Evolutionary conservation across 2,888 invertebrate species (phyloP).

Genomic region (Sicus ferrugineus): DNA sequence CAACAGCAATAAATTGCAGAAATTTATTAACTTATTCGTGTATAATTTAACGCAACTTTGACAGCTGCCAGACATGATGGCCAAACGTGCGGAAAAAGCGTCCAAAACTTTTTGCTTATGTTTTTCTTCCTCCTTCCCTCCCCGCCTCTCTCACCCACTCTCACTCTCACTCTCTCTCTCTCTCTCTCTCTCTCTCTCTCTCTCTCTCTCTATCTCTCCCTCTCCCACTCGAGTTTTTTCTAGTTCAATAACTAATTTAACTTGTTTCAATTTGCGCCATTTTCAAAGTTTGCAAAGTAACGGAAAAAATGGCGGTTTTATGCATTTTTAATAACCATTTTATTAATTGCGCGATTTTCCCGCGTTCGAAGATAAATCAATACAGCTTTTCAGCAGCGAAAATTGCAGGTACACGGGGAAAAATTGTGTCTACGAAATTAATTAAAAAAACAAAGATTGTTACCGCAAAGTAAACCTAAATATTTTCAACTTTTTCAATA

Average conservation of each 20-base stretch:
- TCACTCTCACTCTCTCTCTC: not conserved
- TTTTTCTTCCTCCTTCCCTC: not conserved
- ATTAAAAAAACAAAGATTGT: too few relatives aligned
- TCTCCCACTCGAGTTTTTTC: too few relatives aligned
- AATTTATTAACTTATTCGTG: slow-evolving; percentile 2
- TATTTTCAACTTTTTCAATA: too few relatives aligned
- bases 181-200: not conserved
- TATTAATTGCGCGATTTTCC: slow-evolving; percentile 22
- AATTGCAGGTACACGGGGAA: too few relatives aligned
- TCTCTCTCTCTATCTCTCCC: too few relatives aligned
- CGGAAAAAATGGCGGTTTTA: not conserved
- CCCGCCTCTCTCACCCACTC: too few relatives aligned
- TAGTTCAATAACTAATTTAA: slow-evolving; percentile 21
- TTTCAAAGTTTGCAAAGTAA: slow-evolving; percentile 4
- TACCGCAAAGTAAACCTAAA: too few relatives aligned
- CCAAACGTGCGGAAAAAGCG: slow-evolving; percentile 12
- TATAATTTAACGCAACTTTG: slow-evolving; percentile 1
- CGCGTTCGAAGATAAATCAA: slow-evolving; percentile 25
- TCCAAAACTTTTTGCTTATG: slow-evolving; percentile 10
- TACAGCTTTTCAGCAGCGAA: not conserved
- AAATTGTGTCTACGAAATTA: too few relatives aligned
- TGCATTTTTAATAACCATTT: slow-evolving; percentile 29
- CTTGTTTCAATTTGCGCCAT: slow-evolving; percentile 12
- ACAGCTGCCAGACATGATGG: not conserved
- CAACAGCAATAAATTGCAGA: not conserved